phyloP scores from a whole-genome alignment of 2,888 invertebrate genomes.

The Pteria penguin region DNA sequence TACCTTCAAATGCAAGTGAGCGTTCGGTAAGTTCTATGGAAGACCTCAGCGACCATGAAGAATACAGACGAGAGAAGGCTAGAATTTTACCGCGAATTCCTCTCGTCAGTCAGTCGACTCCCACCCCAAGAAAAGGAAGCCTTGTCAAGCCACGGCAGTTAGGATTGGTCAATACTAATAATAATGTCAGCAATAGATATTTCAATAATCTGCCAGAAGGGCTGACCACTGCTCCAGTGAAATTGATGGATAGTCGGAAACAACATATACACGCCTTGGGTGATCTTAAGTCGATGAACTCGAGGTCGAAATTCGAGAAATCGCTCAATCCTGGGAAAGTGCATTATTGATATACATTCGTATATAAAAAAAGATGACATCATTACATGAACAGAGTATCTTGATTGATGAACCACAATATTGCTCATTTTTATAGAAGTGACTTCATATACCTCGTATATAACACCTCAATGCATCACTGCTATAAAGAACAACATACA shows the following conservation, averaged over 20 bases:
- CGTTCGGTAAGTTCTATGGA: background rate
- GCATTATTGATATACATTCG: slow-evolving; percentile 10
- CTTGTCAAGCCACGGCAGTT: slow-evolving; percentile 18
- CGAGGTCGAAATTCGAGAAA: slow-evolving; percentile 42
- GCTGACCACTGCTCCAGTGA: slow-evolving; percentile 53
- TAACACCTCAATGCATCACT: too few species aligned
- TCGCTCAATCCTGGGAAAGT: slow-evolving; percentile 32
- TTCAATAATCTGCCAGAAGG: slow-evolving; percentile 48
- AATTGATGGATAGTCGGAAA: slow-evolving; percentile 48
- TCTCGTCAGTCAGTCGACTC: background rate
- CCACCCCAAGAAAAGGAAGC: slow-evolving; percentile 12
- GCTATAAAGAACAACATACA: too few species aligned
- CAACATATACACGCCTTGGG: slow-evolving; percentile 54
- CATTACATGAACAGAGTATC: too few species aligned
- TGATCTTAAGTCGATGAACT: slow-evolving; percentile 58
- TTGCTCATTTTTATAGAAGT: too few species aligned
- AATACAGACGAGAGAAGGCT: slow-evolving; percentile 4
- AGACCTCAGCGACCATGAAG: slow-evolving; percentile 16
- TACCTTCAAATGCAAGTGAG: slow-evolving; percentile 19
- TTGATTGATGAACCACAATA: too few species aligned
- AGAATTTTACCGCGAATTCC: slow-evolving; percentile 20
- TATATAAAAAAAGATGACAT: too few species aligned
- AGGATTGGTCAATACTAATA: too few species aligned
- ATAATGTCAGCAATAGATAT: background rate
- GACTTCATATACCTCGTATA: too few species aligned